Evolutionary conservation across 2,113 vertebrate genomes (phyloP), one percentile per base, ranked within the genome.

Genomic region (Collichthys lucidus): DNA sequence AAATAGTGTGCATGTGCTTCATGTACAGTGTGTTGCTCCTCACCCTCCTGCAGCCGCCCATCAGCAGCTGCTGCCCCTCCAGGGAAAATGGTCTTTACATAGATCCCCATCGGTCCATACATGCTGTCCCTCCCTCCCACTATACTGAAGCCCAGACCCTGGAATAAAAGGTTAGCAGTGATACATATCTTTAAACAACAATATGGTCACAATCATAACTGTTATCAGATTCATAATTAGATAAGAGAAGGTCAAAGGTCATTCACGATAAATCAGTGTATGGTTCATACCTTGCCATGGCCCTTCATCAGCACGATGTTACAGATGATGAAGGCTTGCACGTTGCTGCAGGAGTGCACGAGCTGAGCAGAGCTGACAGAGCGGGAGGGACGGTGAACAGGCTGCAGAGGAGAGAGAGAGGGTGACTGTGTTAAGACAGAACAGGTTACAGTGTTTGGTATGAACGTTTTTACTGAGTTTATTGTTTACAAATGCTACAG

Each of bases 61-160:
- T 98, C 97, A 4, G 96, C 97, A 0, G 97, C 97, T 0, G 98
- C 98, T 0, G 98, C 97, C 70, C 97, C 98, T 11, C 96, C 96
- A 0, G 96, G 95, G 71, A 98, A 98, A 82, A 99, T 98, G 53
- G 96, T 98, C 92, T 98, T 99, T 22, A 99, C 96, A 0, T 98
- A 99, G 86, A 99, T 99, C 44, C 98, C 98, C 92, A 99, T 97
- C 42, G 97, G 97, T 9, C 98, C 98, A 0, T 97, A 97, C 87
- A 97, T 96, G 87, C 97, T 99, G 94, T 99, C 98, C 86, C 93
- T 95, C 0, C 98, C 98, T 40, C 98, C 98, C 2, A 98, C 98
- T 0, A 99, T 98, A 73, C 98, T 99, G 94, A 99, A 99, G 69
- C 98, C 98, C 71, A 99, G 90, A 68, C 97, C 97, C 98, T 98